Evolutionary conservation across 2,113 vertebrate genomes (phyloP).

Genomic region (Trinectes maculatus): DNA sequence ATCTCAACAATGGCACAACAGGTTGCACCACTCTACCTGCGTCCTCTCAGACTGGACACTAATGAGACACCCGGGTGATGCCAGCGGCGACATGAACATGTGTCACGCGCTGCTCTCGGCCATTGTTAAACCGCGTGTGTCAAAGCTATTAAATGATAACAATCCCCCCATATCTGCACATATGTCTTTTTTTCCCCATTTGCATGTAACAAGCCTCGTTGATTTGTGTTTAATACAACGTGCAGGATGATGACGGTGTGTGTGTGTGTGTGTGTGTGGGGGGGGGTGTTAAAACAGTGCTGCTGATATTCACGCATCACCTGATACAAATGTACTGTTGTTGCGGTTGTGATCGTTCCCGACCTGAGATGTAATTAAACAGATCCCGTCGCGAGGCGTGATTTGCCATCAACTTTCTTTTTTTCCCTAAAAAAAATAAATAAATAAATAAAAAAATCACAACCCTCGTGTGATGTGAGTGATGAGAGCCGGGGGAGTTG

Average conservation of each 20-base stretch:
- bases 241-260: too few relatives aligned
- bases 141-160: too few relatives aligned
- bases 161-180: too few relatives aligned
- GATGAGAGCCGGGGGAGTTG: conserved; percentile 4
- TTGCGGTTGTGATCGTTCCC: neutral
- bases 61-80: conserved; percentile 7
- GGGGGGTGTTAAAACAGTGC: too few relatives aligned
- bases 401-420: conserved; percentile 17
- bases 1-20: conserved; percentile 60
- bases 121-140: neutral
- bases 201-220: too few relatives aligned
- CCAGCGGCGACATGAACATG: conserved; percentile 15
- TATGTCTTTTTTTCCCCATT: too few relatives aligned
- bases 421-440: too few relatives aligned
- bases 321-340: neutral
- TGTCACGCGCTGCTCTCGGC: neutral
- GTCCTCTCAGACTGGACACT: conserved; percentile 9
- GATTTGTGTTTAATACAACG: too few relatives aligned
- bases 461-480: conserved; percentile 13
- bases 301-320: too few relatives aligned
- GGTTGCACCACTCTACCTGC: conserved; percentile 51
- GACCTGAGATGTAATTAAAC: conserved; percentile 23
- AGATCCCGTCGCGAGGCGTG: neutral
- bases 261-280: neutral
- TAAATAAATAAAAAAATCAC: neutral